Evolutionary conservation across 2,888 invertebrate species (phyloP).

Genomic region (Orthosia cruda): DNA sequence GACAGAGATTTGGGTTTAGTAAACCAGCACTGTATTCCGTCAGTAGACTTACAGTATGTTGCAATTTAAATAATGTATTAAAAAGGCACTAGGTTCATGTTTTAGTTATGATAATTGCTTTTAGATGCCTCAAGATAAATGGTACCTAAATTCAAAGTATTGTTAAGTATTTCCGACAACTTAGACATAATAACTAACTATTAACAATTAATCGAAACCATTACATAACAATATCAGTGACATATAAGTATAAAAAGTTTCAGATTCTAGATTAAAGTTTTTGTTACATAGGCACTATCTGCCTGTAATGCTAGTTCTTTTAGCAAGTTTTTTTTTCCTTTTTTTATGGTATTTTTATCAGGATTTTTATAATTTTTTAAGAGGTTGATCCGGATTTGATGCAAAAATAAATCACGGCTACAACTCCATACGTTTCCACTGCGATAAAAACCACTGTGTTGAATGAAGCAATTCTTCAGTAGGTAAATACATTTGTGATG

Average conservation of each 20-base stretch:
- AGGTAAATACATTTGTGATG: no score
- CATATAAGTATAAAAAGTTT: constrained; percentile 10
- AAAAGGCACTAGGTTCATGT: no score
- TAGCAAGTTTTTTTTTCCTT: not conserved
- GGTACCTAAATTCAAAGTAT: constrained; percentile 16
- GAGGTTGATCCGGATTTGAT: not conserved
- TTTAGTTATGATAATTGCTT: not conserved
- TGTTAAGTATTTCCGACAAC: constrained; percentile 22
- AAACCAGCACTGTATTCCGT: no score
- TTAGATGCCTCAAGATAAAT: constrained; percentile 7
- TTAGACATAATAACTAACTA: not conserved
- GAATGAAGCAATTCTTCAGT: no score
- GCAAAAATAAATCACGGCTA: no score
- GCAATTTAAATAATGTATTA: no score
- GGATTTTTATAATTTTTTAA: not conserved
- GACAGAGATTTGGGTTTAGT: no score
- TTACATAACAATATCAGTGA: constrained; percentile 7
- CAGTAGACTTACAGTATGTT: no score
- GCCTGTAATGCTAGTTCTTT: not conserved
- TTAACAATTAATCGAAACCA: constrained; percentile 15
- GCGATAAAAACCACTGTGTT: no score
- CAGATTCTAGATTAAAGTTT: constrained; percentile 6
- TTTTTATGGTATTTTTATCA: not conserved
- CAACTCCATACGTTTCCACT: no score
- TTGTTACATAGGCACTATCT: not conserved